Base-by-base conservation (phyloP, 2,797 vertebrate genomes). In the Enoplosus armatus region DNA sequence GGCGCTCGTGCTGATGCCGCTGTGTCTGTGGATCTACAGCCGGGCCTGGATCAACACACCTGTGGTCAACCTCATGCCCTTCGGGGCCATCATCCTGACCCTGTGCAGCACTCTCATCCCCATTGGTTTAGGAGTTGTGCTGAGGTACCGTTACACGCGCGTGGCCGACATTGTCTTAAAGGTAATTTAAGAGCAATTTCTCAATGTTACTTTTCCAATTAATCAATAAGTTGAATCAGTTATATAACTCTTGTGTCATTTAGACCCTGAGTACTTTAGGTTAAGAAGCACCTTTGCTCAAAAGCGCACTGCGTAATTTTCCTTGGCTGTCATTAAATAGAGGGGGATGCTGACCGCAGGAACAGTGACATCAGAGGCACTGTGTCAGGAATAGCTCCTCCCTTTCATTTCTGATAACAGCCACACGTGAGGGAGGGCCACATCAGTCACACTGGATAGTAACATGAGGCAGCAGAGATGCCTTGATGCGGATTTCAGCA, bases 11-110 rank as follows among this genome's bases (percentile, higher is more conserved):
- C 88, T 99, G 85, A 98, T 99, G 97, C 98, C 98, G 6, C 93
- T 99, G 80, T 99, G 98, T 84, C 95, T 99, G 85, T 99, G 98
- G 98, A 77, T 99, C 90, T 99, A 99, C 91, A 99, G 98, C 80
- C 96, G 97, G 0, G 96, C 96, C 7, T 99, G 98, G 98, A 98
- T 99, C 93, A 95, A 98, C 93, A 98, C 98, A 0, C 95, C 98
- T 0, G 90, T 99, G 82, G 98, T 99, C 73, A 94, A 95, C 85
- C 90, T 99, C 43, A 93, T 99, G 77, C 98, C 98, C 3, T 95
- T 99, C 33, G 97, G 98, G 6, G 97, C 98, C 0, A 97, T 99
- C 68, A 97, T 96, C 88, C 95, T 99, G 80, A 99, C 97, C 0
- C 96, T 99, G 66, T 98, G 96, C 93, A 96, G 98, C 94, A 99